Base-by-base conservation (phyloP, 2,113 vertebrate species). In the Siniperca knerii region DNA sequence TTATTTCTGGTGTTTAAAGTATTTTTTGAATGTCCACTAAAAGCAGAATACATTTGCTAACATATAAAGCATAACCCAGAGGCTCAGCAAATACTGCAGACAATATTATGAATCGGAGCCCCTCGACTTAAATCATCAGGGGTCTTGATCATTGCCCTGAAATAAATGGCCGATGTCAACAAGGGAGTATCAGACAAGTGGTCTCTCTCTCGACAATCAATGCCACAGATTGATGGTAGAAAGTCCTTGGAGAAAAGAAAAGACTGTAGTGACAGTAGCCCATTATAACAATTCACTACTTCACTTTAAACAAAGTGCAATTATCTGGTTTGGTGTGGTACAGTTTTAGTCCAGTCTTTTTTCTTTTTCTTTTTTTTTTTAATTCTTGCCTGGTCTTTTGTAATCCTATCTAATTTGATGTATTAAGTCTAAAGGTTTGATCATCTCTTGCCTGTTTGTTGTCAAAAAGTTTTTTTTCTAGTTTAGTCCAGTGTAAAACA, bases 141-240 rank as follows among this genome's bases (percentile, higher is more conserved):
- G 60, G 50, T 79, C 66, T 67, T 73, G 64, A 77, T 71, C 75
- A 77, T 6, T 80, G 77, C 81, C 42, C 55, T 64, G 62, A 82
- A 85, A 81, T 87, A 42, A 80, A 35, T 79, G 74, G 33, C 25
- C 57, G 44, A 73, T 70, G 61, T 77, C 76, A 76, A 69, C 29
- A 8, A 79, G 65, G 42, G 55, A 85, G 55, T 64, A 55, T 71
- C 65, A 2, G 50, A 18, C 58, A 52, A 73, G 81, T 33, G 52
- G 62, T 55, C 25, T 71, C 75, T 83, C 71, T 80, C 69, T 76
- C 20, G 4, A 66, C 74, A 60, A 70, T 87, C 71, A 77, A 65
- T 87, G 86, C 1, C 42, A 77, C 40, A 35, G 21, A 85, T 75
- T 69, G 60, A 89, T 46, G 66, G 54, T 35, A 25, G 33, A 73